A percentile compares a stretch with the other conserved stretches of the same genome.
Conservation (phyloP, 2,113 vertebrate genomes). For the Daphoenositta chrysoptera region DNA sequence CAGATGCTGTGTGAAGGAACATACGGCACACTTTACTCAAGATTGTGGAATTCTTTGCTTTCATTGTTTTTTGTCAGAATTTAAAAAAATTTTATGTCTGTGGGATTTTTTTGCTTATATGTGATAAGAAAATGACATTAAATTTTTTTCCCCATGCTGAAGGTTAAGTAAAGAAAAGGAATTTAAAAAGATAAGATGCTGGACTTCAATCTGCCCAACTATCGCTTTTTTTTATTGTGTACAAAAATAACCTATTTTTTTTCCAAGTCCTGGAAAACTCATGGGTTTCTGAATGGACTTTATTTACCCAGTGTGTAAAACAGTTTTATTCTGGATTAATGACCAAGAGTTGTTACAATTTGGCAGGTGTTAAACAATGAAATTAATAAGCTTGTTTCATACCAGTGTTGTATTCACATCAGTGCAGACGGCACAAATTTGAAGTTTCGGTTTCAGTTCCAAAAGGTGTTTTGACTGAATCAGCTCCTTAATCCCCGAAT, state of each 20-base stretch:
- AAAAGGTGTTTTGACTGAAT: background rate
- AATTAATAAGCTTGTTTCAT: background rate
- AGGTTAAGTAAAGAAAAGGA: background rate
- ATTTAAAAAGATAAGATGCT: fast-evolving
- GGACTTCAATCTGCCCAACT: background rate
- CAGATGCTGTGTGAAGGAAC: background rate
- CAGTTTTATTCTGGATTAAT: background rate
- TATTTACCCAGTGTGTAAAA: background rate
- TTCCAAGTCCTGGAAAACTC: background rate
- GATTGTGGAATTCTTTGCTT: background rate
- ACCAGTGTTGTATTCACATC: background rate
- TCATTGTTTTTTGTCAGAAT: background rate
- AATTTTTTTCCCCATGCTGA: background rate
- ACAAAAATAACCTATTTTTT: background rate
- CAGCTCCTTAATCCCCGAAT: background rate
- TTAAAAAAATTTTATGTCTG: background rate
- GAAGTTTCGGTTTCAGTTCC: background rate
- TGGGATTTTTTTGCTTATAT: background rate
- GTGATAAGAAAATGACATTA: background rate
- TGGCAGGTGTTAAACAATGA: background rate
- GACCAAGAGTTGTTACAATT: background rate
- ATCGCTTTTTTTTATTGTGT: background rate
- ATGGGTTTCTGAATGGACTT: background rate
- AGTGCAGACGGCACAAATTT: background rate
- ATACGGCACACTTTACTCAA: background rate